These are phyloP conservation scores for Accipiter cooperii DNA, from an alignment of 2,113 vertebrate genomes.

Conservation along the genomic window DNA sequence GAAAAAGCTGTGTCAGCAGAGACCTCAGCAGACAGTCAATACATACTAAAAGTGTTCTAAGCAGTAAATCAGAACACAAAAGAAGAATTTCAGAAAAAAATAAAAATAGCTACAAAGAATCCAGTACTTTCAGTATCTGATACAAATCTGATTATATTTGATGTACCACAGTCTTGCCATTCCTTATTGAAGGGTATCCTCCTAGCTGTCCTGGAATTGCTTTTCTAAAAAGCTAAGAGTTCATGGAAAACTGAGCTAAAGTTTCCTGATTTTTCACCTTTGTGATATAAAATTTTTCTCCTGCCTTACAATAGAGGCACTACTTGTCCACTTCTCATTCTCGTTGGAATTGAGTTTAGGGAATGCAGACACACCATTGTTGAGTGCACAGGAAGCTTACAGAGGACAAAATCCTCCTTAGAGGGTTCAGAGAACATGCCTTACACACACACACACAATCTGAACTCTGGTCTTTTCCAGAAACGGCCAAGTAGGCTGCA, in stretches of 20 bases:
- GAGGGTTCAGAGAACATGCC: neutral
- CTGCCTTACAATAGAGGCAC: neutral
- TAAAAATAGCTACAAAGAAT: neutral
- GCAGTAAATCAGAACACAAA: conserved; percentile 74
- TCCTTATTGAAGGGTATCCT: neutral
- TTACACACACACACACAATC: neutral
- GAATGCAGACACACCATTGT: neutral
- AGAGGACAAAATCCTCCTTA: neutral
- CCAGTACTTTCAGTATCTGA: neutral
- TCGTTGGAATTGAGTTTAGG: neutral
- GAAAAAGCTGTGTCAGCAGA: conserved; percentile 82
- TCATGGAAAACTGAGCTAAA: neutral
- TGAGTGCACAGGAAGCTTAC: neutral
- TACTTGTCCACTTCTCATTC: neutral
- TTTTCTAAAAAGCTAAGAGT: neutral
- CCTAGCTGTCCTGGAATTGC: neutral
- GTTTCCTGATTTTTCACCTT: neutral
- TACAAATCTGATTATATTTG: neutral
- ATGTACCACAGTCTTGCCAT: neutral
- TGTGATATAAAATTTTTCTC: neutral
- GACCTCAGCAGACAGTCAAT: conserved; percentile 82
- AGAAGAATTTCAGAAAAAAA: conserved; percentile 39
- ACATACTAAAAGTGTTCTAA: conserved; percentile 78
- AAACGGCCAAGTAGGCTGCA: neutral
- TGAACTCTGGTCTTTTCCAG: neutral